These are phyloP conservation scores for Elaphurus davidianus DNA, from an alignment of 2,113 vertebrate genomes.

Conservation along the genomic window DNA sequence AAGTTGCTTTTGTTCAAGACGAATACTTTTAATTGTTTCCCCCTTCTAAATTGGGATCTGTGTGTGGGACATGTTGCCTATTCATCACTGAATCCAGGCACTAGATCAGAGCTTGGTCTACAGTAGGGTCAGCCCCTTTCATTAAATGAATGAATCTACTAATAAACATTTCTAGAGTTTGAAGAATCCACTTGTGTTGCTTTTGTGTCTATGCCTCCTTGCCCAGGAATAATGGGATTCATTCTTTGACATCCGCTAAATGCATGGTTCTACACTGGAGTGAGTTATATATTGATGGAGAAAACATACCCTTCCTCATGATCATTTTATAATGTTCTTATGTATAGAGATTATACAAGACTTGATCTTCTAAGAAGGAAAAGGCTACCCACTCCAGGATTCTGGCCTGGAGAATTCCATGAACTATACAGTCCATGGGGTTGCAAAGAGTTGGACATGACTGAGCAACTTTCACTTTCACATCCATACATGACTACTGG, in stretches of 20 bases:
- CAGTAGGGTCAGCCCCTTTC: background rate
- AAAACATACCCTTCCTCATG: background rate
- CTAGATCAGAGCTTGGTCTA: background rate
- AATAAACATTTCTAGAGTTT: background rate
- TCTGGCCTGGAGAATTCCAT: background rate
- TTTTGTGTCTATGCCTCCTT: background rate
- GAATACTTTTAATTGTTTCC: background rate
- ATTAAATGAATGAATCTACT: background rate
- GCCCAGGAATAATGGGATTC: background rate
- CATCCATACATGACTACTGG: background rate
- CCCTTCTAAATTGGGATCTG: background rate
- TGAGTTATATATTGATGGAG: background rate
- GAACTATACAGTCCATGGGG: background rate
- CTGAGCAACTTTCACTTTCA: background rate
- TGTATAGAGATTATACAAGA: background rate
- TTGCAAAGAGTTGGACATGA: rapidly evolving
- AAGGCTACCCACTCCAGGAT: background rate
- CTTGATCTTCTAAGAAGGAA: background rate
- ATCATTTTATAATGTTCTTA: background rate
- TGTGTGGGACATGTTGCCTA: background rate
- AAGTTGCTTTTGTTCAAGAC: background rate
- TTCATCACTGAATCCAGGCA: background rate
- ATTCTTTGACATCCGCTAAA: background rate
- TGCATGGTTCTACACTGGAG: background rate
- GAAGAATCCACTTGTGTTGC: background rate